These are phyloP conservation scores for Tapera naevia DNA, from an alignment of 2,797 vertebrate species.

Conservation along the genomic window DNA sequence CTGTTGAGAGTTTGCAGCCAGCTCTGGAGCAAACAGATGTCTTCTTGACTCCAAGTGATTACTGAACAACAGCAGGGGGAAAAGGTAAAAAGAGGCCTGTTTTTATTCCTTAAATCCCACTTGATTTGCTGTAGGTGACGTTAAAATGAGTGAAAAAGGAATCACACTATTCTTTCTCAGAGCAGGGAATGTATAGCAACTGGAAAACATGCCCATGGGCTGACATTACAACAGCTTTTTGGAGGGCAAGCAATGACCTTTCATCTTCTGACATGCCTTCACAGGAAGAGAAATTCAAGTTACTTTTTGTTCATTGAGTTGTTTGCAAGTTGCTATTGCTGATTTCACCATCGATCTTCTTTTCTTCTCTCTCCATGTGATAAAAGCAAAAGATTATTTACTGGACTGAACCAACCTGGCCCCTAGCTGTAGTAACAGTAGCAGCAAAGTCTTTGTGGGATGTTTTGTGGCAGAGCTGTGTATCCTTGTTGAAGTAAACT, in stretches of 20 bases:
- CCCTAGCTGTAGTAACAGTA: background rate
- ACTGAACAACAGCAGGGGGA: fast-evolving
- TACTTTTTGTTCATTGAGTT: background rate
- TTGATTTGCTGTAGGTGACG: background rate
- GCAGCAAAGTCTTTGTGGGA: background rate
- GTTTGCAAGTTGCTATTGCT: background rate
- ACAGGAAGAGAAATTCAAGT: background rate
- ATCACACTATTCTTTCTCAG: background rate
- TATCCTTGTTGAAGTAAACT: background rate
- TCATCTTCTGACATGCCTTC: background rate
- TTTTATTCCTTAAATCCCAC: background rate
- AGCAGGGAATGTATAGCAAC: background rate
- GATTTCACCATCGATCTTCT: background rate
- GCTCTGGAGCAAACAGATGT: background rate
- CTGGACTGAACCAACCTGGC: background rate
- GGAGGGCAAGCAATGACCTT: background rate
- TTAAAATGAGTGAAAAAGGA: background rate
- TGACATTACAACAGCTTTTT: background rate
- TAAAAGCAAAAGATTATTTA: background rate
- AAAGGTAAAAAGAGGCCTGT: fast-evolving
- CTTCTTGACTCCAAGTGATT: background rate
- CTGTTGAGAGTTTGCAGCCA: background rate
- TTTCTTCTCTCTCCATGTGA: background rate
- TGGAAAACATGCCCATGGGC: background rate
- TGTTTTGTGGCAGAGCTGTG: background rate